Conservation (phyloP, 2,888 invertebrate genomes). For the Apodemia zela region DNA sequence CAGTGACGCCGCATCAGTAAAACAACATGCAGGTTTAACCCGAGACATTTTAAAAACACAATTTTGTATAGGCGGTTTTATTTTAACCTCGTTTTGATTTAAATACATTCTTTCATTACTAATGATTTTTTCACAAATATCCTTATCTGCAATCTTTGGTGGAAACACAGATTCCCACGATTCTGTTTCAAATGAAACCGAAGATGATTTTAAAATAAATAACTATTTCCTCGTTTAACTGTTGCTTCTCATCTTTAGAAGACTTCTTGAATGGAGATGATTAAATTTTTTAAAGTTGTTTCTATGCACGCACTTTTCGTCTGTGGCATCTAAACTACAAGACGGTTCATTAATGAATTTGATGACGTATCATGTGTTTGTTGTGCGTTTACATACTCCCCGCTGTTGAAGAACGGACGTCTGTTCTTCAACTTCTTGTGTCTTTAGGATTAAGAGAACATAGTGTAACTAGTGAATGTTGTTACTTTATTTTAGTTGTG, state of each 20-base stretch:
- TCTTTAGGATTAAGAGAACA: too few relatives aligned
- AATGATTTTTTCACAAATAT: conserved; percentile 65
- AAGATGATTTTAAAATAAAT: conserved; percentile 82
- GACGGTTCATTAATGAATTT: conserved; percentile 25
- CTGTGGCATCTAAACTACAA: conserved; percentile 33
- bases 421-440: too few relatives aligned
- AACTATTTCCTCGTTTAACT: conserved; percentile 82
- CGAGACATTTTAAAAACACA: background rate
- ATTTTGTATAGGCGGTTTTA: conserved; percentile 16
- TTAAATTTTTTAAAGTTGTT: conserved; percentile 36
- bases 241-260: conserved; percentile 81
- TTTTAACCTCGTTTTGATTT: conserved; percentile 30
- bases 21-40: conserved; percentile 61
- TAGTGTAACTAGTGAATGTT: too few relatives aligned
- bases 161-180: conserved; percentile 84
- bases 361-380: conserved; percentile 5
- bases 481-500: too few relatives aligned
- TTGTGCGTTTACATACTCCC: conserved; percentile 24
- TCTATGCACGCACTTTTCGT: conserved; percentile 36
- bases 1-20: conserved; percentile 88
- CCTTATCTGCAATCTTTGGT: conserved; percentile 57
- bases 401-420: too few relatives aligned
- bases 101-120: conserved; percentile 54
- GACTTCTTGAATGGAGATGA: conserved; percentile 43
- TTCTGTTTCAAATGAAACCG: conserved; percentile 82